Percentiles rank a stretch among this genome's conserved stretches.
Evolutionary conservation across 2,888 invertebrate genomes (phyloP).

Genomic region (Sesia apiformis): DNA sequence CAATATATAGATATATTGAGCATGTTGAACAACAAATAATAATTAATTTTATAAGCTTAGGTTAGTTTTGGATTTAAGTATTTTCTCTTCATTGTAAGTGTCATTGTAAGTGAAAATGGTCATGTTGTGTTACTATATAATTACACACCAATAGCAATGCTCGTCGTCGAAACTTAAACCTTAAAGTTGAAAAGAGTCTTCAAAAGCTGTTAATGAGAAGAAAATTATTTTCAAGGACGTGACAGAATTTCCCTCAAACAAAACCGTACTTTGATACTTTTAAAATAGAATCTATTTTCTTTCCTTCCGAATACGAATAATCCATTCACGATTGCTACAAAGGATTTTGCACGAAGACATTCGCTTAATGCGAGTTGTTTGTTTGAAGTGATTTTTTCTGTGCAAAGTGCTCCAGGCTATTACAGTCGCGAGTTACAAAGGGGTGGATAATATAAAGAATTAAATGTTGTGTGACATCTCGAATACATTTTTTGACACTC

Average conservation of each 20-base stretch:
- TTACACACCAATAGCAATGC: too few relatives aligned
- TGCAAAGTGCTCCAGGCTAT: conserved; percentile 13
- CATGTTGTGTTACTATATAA: too few relatives aligned
- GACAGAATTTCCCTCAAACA: not conserved
- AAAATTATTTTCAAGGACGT: not conserved
- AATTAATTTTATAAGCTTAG: too few relatives aligned
- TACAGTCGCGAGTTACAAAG: conserved; percentile 4
- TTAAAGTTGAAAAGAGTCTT: too few relatives aligned
- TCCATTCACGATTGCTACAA: conserved; percentile 28
- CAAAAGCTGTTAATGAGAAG: not conserved
- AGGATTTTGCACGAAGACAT: conserved; percentile 26
- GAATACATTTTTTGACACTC: not conserved
- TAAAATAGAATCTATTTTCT: not conserved
- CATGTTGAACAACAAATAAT: too few relatives aligned
- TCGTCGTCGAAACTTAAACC: too few relatives aligned
- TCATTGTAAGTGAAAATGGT: too few relatives aligned
- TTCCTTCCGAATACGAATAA: conserved; percentile 12
- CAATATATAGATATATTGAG: too few relatives aligned
- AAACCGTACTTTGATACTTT: not conserved
- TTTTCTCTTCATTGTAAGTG: too few relatives aligned
- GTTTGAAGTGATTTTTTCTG: conserved; percentile 30
- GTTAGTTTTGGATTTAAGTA: too few relatives aligned
- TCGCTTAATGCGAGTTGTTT: conserved; percentile 30
- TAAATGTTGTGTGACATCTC: not conserved
- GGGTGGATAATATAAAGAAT: not conserved